Evolutionary conservation across 2,113 vertebrate genomes (phyloP), one percentile per base, ranked within the genome.

Genomic region (Phylloscopus whistleri): DNA sequence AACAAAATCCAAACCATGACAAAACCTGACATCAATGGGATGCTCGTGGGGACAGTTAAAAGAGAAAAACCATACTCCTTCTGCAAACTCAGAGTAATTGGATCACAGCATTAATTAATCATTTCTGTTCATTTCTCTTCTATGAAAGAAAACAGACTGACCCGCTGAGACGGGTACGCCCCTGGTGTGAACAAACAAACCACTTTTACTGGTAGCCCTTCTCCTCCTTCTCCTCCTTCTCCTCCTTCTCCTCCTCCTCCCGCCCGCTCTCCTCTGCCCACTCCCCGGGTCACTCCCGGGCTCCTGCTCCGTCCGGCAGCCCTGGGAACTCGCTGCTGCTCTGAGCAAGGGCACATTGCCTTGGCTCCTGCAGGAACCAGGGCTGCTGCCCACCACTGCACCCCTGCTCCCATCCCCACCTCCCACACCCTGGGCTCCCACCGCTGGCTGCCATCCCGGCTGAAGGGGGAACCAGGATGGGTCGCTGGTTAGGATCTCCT

Each of bases 101-200:
- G 80, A 96, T 93, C 92, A 94, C 67, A 67, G 72, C 30, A 86
- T 91, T 89, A 95, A 95, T 96, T 84, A 94, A 95, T 96, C 60
- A 94, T 91, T 95, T 90, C 87, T 66, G 93, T 92, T 96, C 77
- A 88, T 90, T 93, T 90, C 60, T 95, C 66, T 82, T 51, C 63
- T 78, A 1, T 75, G 85, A 95, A 87, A 93, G 84, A 95, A 96
- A 93, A 53, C 89, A 95, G 90, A 63, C 66, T 63, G 75, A 84
- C 93, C 82, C 0, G 4, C 55, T 5, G 37, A 89, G 84, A 52
- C 0, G 7, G 55, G 78, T n/a, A 51, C 31, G 26, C 53, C 79
- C 82, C 64, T 94, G 0, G 0, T 77, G 80, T 77, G 93, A 83
- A 67, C 48, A 94, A 97, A 93, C 94, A 88, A 91, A 69, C 44